Evolutionary conservation across 2,797 vertebrate species (phyloP).

Genomic region (Amazonetta brasiliensis): DNA sequence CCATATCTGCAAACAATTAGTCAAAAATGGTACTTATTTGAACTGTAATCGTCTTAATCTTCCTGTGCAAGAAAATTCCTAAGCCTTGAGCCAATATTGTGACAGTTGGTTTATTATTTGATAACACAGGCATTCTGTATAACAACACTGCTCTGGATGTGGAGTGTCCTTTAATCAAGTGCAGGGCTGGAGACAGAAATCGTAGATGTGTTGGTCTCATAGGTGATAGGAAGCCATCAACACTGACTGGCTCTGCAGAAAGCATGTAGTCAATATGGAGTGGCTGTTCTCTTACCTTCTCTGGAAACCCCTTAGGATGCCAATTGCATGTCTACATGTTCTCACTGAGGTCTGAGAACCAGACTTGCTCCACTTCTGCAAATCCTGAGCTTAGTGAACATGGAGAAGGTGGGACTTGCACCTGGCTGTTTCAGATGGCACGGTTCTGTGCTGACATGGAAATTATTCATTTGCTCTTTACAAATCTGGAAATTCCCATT

Average conservation of each 20-base stretch:
- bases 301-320: not conserved
- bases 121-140: slow-evolving; percentile 83
- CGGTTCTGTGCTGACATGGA: not conserved
- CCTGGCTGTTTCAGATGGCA: not conserved
- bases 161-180: slow-evolving; percentile 55
- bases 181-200: not conserved
- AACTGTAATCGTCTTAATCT: slow-evolving; percentile 83
- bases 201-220: fast-evolving
- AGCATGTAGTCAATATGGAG: not conserved
- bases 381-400: not conserved
- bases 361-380: not conserved
- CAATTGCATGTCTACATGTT: not conserved
- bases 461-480: not conserved
- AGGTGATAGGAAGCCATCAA: not conserved
- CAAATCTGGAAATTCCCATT: not conserved
- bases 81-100: slow-evolving; percentile 67
- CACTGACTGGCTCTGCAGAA: not conserved
- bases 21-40: slow-evolving; percentile 83
- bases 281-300: not conserved
- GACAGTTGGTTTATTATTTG: slow-evolving; percentile 88
- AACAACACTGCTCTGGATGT: not conserved
- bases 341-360: not conserved
- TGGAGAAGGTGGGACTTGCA: not conserved
- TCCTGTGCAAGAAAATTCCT: slow-evolving; percentile 82
- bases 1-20: slow-evolving; percentile 87